These are phyloP conservation scores for Nomada hirtipes DNA, from an alignment of 2,888 invertebrate genomes.

Conservation along the genomic window DNA sequence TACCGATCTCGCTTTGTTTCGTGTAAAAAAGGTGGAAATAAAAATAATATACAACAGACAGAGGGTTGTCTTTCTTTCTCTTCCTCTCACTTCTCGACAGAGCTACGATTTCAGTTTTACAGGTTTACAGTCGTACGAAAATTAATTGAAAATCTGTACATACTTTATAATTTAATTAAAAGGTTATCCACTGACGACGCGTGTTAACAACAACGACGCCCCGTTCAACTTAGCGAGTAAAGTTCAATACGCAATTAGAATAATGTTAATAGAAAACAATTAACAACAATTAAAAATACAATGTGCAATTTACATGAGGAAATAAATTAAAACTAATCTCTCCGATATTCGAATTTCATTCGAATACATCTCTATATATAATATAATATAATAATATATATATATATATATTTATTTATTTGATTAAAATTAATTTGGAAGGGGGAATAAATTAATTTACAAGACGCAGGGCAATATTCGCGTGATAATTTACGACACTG, in stretches of 20 bases:
- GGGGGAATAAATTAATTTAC: conserved; percentile 33
- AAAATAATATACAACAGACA: conserved; percentile 84
- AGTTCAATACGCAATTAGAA: neutral
- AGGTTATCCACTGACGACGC: neutral
- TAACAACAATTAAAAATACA: conserved; percentile 18
- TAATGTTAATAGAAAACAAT: conserved; percentile 15
- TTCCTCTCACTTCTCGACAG: conserved; percentile 43
- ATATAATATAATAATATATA: neutral
- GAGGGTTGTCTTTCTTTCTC: conserved; percentile 69
- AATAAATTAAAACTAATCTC: conserved; percentile 23
- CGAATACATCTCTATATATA: neutral
- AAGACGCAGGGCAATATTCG: conserved; percentile 8
- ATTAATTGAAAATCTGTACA: conserved; percentile 24
- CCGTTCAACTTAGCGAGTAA: neutral
- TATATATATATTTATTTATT: conserved; percentile 6
- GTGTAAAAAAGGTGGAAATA: conserved; percentile 83
- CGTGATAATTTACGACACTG: neutral
- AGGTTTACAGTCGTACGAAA: conserved; percentile 17
- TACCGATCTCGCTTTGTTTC: conserved; percentile 81
- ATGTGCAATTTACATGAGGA: conserved; percentile 7
- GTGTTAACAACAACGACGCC: neutral
- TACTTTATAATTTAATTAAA: conserved; percentile 17
- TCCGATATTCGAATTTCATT: conserved; percentile 4
- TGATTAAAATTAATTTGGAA: neutral
- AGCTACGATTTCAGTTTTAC: neutral